Conservation (phyloP, 2,797 vertebrate genomes). For the Thamnophis elegans region DNA sequence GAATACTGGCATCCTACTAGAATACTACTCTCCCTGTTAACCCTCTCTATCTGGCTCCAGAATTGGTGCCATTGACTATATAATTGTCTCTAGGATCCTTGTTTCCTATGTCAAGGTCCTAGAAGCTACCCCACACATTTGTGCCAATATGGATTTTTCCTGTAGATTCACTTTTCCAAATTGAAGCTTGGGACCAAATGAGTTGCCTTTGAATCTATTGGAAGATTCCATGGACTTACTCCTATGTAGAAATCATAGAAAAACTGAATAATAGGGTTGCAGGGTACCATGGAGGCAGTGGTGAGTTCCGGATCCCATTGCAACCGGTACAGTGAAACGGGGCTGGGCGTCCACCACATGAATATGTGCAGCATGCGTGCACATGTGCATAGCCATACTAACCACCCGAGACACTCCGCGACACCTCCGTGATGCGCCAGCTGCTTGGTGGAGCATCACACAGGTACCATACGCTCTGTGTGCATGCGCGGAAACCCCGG, state of each 20-base stretch:
- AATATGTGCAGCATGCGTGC: too few species aligned
- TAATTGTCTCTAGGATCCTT: background rate
- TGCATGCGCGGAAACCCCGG: too few species aligned
- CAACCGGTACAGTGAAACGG: too few species aligned
- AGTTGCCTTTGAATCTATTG: background rate
- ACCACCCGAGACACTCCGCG: too few species aligned
- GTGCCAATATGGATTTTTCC: background rate
- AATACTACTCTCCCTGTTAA: background rate
- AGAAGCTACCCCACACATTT: background rate
- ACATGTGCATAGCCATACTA: too few species aligned
- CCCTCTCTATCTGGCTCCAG: background rate
- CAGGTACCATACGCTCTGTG: too few species aligned
- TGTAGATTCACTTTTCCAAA: background rate
- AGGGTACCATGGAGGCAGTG: background rate
- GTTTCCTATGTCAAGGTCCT: background rate
- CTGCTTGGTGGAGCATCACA: too few species aligned
- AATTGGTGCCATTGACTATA: too few species aligned
- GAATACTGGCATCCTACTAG: conserved; percentile 47
- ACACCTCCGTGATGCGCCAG: too few species aligned
- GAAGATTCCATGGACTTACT: background rate
- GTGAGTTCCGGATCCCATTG: too few species aligned
- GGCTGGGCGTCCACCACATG: too few species aligned
- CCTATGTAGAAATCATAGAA: background rate
- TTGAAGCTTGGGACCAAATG: background rate
- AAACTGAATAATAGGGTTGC: background rate